Base-by-base conservation (phyloP, 2,888 invertebrate species). In the Cephus rjabovi region DNA sequence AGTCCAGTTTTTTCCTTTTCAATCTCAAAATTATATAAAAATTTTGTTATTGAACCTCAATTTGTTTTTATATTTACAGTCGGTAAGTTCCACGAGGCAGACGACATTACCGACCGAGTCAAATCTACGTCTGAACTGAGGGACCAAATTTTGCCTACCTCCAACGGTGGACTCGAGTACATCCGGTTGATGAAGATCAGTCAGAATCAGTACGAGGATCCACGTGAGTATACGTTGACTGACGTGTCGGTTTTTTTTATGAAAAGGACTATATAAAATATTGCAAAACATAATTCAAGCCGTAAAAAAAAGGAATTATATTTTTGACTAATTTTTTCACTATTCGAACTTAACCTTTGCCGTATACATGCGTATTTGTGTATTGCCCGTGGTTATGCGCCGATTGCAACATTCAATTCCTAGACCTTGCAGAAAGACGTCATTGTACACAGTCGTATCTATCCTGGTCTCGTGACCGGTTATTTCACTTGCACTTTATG, bases 151-250 rank as follows among this genome's bases (percentile, higher is more conserved):
- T 11, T 34, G 9, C 74, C 74, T 12, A 23, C 35, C 11, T 6
- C 34, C 34, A 85, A 86, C 75, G 83, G 83, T 1, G 91, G 92
- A 76, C 91, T 93, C 76, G 94, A 94, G 85, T 93, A 92, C 85
- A 93, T 95, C 1, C 93, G 92, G 80, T 94, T 94, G 23, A 88
- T 92, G 79, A 95, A 95, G 90, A 92, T 94, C 77, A 93, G 93
- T 83, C 93, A 87, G 73, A 91, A 90, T 82, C 87, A 88, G 74
- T 90, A 94, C 87, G 93, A 93, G 79, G 94, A 94, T 87, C 87
- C 89, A 73, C 81, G 91, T 91, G 83, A 90, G 90, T 90, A 74
- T 12, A 69, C 0, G 12, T 30, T 9, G 23, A 56, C 23, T 40
- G 15, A 15, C 0, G 4, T 15, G n/a, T 11, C 2, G 35, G 0